Percentiles rank a stretch among this genome's conserved stretches.
These are phyloP conservation scores for Litoditis marina DNA, from an alignment of 2,888 invertebrate species.

Conservation along the genomic window DNA sequence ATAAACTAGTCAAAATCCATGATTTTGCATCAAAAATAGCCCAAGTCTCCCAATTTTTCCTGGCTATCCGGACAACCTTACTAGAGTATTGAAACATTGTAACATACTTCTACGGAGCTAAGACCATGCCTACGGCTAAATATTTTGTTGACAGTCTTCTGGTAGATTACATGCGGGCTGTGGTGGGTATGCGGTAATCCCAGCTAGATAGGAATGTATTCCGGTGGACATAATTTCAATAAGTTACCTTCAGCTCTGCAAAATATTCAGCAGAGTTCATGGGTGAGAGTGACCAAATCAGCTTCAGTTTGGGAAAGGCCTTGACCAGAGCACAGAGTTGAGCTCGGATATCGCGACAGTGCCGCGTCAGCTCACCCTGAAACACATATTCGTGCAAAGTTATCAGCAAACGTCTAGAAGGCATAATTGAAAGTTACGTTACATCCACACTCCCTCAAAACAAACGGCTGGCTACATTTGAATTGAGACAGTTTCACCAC, in stretches of 20 bases:
- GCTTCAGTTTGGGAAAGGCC: conserved; percentile 85
- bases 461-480: background rate
- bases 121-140: no score
- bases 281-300: conserved; percentile 94
- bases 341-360: conserved; percentile 52
- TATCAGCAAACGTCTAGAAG: background rate
- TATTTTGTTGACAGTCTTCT: no score
- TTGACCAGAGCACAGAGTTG: conserved; percentile 81
- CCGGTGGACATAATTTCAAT: no score
- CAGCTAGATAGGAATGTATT: no score
- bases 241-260: conserved; percentile 80
- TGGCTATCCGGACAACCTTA: no score
- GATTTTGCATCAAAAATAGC: background rate
- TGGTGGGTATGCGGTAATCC: no score
- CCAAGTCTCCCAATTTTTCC: background rate
- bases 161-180: no score
- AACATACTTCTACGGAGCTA: no score
- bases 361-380: conserved; percentile 55
- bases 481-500: no score
- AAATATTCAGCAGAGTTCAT: conserved; percentile 93
- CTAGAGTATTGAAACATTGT: no score
- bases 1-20: background rate
- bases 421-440: background rate
- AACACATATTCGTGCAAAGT: background rate
- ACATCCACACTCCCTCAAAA: no score